Evolutionary conservation across 2,797 vertebrate genomes (phyloP), one percentile per base, ranked within the genome.

Genomic region (Jordanella pulchra): DNA sequence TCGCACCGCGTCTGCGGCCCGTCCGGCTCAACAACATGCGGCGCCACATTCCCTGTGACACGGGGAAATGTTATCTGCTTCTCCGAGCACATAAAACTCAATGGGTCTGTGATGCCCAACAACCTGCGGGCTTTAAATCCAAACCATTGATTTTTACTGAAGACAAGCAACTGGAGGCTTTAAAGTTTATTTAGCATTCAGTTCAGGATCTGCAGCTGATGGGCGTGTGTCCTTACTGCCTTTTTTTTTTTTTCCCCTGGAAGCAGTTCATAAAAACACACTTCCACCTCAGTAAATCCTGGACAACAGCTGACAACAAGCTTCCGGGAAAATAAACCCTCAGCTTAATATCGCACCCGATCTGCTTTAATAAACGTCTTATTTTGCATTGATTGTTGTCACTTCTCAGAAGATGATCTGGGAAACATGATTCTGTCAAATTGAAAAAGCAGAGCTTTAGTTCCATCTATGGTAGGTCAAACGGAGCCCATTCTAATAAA

Each of bases 51-150:
- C 51, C 58, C 32, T 10, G 10, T 55, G 48, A 67, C 27, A 47
- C 30, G 17, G 67, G 65, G 66, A 77, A 65, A 77, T 2, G 51
- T 28, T 53, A 53, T 21, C 13, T 21, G 67, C 66, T 55, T 44
- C 53, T 70, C 60, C 1, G 9, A 27, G 47, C 65, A 67, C 18
- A 58, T 51, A 25, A 42, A 60, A 74, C 18, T 27, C 27, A 1
- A 28, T 15, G 53, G 28, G 53, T 30, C 39, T 35, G 21, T 2
- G 44, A 73, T n/a, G 48, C n/a, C 28, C 32, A 35, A 72, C 50
- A 51, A 67, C 48, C 71, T 69, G 56, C 21, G 23, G 56, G 23
- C 30, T 71, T 73, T 54, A 64, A 39, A 67, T 44, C n/a, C 53
- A 3, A 10, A 51, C 60, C 3, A 63, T 44, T 63, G 60, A 63